These are phyloP conservation scores for Phthorimaea operculella DNA, from an alignment of 1,140 invertebrate species.

Conservation along the genomic window DNA sequence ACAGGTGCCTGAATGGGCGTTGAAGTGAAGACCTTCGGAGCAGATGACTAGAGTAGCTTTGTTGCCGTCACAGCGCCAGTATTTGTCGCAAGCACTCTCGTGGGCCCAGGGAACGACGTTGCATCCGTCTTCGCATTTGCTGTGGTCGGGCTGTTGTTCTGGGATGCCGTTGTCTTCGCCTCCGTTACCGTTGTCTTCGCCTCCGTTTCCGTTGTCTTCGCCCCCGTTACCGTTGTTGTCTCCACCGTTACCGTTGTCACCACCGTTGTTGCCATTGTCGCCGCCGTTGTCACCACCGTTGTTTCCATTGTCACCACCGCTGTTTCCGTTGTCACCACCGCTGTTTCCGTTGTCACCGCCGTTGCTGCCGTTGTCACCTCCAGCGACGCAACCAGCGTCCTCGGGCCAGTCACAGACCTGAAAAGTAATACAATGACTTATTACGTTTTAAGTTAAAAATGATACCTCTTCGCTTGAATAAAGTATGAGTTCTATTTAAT, in stretches of 20 bases:
- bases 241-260: background rate
- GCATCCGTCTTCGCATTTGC: background rate
- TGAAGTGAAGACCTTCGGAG: slow-evolving; percentile 67
- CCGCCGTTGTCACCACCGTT: slow-evolving; percentile 3
- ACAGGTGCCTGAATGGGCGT: slow-evolving; percentile 26
- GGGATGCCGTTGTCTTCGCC: background rate
- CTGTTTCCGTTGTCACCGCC: slow-evolving; percentile 5
- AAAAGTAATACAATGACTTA: too few relatives aligned
- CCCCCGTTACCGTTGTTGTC: background rate
- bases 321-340: slow-evolving; percentile 3
- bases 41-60: slow-evolving; percentile 55
- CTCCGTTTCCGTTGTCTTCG: background rate
- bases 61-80: slow-evolving; percentile 65
- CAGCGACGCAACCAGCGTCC: background rate
- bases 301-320: slow-evolving; percentile 8
- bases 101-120: slow-evolving; percentile 41
- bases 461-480: too few relatives aligned
- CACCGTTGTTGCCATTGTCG: background rate
- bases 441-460: too few relatives aligned
- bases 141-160: background rate
- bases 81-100: slow-evolving; percentile 62
- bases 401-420: slow-evolving; percentile 6
- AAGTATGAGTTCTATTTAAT: too few relatives aligned
- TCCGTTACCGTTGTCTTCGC: too few relatives aligned
- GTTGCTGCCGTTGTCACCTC: slow-evolving; percentile 5